phyloP scores from a whole-genome alignment of 2,113 vertebrate genomes.

The Echinops telfairi region DNA sequence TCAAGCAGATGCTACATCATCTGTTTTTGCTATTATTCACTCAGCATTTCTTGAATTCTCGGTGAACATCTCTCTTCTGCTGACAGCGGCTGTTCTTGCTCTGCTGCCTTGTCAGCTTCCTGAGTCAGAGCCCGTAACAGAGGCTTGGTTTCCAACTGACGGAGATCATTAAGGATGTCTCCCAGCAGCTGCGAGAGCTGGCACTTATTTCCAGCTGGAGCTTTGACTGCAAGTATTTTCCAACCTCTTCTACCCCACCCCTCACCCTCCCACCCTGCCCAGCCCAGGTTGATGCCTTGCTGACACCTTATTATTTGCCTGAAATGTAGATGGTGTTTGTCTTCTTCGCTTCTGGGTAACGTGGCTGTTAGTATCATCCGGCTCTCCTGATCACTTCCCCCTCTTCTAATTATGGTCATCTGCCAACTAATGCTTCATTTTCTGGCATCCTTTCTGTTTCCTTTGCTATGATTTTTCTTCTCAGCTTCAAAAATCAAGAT shows the following conservation, averaged over 20 bases:
- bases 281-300: not conserved
- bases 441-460: not conserved
- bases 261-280: too few relatives aligned
- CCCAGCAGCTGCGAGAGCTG: constrained; percentile 48
- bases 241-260: not conserved
- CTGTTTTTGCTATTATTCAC: not conserved
- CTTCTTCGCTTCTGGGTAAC: not conserved
- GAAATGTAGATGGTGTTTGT: not conserved
- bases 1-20: constrained; percentile 19
- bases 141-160: constrained; percentile 20
- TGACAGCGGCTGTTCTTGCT: constrained; percentile 26
- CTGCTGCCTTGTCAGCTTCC: constrained; percentile 4
- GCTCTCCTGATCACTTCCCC: not conserved
- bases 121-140: constrained; percentile 52
- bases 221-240: constrained; percentile 36
- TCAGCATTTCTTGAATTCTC: not conserved
- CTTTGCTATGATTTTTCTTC: not conserved
- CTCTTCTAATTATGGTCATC: not conserved
- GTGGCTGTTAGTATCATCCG: not conserved
- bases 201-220: constrained; percentile 56
- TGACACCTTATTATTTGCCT: not conserved
- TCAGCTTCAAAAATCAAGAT: constrained; percentile 12
- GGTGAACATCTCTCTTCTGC: not conserved
- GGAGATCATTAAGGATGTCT: constrained; percentile 24
- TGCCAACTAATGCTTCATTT: not conserved